These are phyloP conservation scores for Sebastes schlegelii DNA, from an alignment of 2,113 vertebrate genomes.

Conservation along the genomic window DNA sequence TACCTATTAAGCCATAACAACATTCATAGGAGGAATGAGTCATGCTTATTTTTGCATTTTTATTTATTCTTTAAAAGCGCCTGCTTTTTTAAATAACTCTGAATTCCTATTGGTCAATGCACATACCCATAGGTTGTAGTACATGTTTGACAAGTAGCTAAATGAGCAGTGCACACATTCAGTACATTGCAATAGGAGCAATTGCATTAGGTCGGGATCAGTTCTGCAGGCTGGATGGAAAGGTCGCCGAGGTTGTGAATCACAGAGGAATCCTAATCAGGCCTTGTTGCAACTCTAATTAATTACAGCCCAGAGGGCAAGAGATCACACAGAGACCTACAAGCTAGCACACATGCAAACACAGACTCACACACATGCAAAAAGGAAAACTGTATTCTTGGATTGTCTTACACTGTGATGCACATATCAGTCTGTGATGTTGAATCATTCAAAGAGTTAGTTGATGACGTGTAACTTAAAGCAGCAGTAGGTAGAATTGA, in stretches of 20 bases:
- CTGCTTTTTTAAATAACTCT: background rate
- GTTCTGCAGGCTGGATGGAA: slow-evolving; percentile 63
- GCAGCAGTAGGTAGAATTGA: no score
- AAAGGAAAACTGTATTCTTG: slow-evolving; percentile 28
- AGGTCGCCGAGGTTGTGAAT: slow-evolving; percentile 73
- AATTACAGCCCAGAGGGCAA: slow-evolving; percentile 79
- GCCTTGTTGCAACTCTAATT: slow-evolving; percentile 82
- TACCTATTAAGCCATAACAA: slow-evolving; percentile 42
- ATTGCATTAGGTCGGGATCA: slow-evolving; percentile 42
- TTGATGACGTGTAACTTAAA: slow-evolving; percentile 2
- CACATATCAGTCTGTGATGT: slow-evolving; percentile 32
- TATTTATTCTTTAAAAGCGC: background rate
- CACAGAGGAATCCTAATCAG: slow-evolving; percentile 80
- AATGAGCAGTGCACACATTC: slow-evolving; percentile 42
- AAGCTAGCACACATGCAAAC: slow-evolving; percentile 54
- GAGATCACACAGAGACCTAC: slow-evolving; percentile 67
- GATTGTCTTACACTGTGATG: slow-evolving; percentile 14
- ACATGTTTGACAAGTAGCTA: slow-evolving; percentile 50
- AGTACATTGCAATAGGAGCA: slow-evolving; percentile 31
- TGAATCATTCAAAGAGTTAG: background rate
- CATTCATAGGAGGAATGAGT: slow-evolving; percentile 39
- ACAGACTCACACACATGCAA: slow-evolving; percentile 9
- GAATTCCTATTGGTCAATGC: background rate
- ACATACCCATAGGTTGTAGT: slow-evolving; percentile 20
- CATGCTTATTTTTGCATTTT: slow-evolving; percentile 13